These are phyloP conservation scores for Julus scanicus DNA, from an alignment of 2,888 invertebrate genomes.

Conservation along the genomic window DNA sequence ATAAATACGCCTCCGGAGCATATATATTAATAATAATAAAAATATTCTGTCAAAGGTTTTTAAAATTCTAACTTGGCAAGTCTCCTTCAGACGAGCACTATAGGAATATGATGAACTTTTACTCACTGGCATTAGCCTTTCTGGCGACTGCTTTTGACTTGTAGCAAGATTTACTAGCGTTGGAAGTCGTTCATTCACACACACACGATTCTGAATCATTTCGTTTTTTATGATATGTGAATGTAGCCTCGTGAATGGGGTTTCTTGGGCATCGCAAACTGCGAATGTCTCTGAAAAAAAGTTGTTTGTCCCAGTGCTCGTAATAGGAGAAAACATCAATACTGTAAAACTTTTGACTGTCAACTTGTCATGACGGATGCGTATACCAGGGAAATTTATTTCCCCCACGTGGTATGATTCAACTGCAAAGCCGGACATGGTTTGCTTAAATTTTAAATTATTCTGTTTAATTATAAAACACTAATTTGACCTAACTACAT, in stretches of 20 bases:
- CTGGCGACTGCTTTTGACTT: constrained; percentile 37
- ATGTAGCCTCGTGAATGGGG: not conserved
- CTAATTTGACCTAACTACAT: too few relatives aligned
- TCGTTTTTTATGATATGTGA: not conserved
- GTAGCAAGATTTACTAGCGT: not conserved
- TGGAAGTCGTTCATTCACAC: constrained; percentile 45
- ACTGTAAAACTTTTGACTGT: too few relatives aligned
- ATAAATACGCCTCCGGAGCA: not conserved
- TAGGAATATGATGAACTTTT: constrained; percentile 23
- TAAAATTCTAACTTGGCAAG: constrained; percentile 8
- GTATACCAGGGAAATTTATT: too few relatives aligned
- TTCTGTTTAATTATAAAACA: too few relatives aligned
- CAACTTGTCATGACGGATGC: too few relatives aligned
- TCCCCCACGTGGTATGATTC: too few relatives aligned
- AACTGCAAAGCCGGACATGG: too few relatives aligned
- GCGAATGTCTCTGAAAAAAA: not conserved
- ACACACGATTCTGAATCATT: constrained; percentile 36
- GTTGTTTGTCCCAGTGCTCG: not conserved
- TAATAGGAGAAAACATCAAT: too few relatives aligned
- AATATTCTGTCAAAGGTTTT: constrained; percentile 37
- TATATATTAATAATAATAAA: not conserved
- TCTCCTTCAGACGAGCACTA: not conserved
- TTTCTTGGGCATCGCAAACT: not conserved
- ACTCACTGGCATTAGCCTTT: constrained; percentile 40
- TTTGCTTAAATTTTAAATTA: too few relatives aligned